phyloP scores from a whole-genome alignment of 2,888 invertebrate species.

The Drosophila birchii region DNA sequence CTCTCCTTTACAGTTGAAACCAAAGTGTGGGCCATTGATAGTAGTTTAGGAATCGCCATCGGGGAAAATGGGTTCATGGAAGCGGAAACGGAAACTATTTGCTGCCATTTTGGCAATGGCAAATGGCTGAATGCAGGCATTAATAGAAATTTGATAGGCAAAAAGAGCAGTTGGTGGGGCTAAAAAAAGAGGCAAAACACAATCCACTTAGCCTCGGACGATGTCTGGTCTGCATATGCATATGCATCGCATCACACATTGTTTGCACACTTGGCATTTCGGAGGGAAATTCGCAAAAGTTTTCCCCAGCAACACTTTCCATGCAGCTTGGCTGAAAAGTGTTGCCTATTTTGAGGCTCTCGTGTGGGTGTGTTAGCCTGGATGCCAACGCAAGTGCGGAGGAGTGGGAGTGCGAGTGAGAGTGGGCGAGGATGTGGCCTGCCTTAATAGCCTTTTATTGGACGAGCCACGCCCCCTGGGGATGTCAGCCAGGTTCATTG shows the following conservation, averaged over 20 bases:
- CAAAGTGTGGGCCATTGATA: constrained; percentile 49
- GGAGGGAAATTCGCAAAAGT: constrained; percentile 75
- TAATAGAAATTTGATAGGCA: constrained; percentile 79
- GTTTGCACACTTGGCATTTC: constrained; percentile 81
- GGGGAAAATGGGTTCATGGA: constrained; percentile 12
- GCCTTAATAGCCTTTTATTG: constrained; percentile 63
- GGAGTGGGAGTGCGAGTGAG: constrained; percentile 11
- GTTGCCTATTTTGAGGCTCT: constrained; percentile 71
- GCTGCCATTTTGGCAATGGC: constrained; percentile 67
- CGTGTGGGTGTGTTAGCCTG: constrained; percentile 13
- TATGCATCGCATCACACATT: constrained; percentile 77
- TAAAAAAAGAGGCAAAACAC: constrained; percentile 29
- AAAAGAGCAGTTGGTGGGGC: constrained; percentile 35
- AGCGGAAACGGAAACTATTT: constrained; percentile 75
- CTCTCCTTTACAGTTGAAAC: constrained; percentile 47
- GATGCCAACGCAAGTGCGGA: constrained; percentile 17
- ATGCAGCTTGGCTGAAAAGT: constrained; percentile 68
- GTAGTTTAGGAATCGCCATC: constrained; percentile 20
- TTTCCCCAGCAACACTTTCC: constrained; percentile 74
- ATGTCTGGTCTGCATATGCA: constrained; percentile 63
- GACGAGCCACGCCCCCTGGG: constrained; percentile 34
- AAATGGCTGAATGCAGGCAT: constrained; percentile 53
- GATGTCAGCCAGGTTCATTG: constrained; percentile 71
- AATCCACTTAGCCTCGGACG: constrained; percentile 45
- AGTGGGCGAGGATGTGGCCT: constrained; percentile 48